These are phyloP conservation scores for Amyelois transitella DNA, from an alignment of 1,140 invertebrate species.

Conservation along the genomic window DNA sequence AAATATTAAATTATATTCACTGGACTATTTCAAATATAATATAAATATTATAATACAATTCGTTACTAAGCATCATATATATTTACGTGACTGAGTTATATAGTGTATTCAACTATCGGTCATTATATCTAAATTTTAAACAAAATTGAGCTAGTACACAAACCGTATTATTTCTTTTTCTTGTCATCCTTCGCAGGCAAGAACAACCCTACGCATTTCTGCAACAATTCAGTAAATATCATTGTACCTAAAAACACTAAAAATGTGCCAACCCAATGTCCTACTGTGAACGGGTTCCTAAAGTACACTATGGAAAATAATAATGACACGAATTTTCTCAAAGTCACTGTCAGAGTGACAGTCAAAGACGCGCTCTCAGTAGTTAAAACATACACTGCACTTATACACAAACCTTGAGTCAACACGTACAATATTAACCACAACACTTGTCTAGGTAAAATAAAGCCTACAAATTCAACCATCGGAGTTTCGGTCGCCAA, in stretches of 20 bases:
- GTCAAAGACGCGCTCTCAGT: slow-evolving; percentile 95
- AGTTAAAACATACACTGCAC: slow-evolving; percentile 94
- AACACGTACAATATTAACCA: slow-evolving; percentile 91
- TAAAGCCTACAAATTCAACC: slow-evolving; percentile 67
- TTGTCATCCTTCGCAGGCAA: slow-evolving; percentile 27
- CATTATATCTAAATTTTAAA: too few species aligned
- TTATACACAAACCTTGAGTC: slow-evolving; percentile 97
- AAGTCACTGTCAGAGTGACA: slow-evolving; percentile 95
- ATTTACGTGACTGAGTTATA: too few species aligned
- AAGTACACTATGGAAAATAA: slow-evolving; percentile 98
- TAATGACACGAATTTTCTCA: slow-evolving; percentile 96
- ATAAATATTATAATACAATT: too few species aligned
- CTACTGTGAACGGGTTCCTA: slow-evolving; percentile 92
- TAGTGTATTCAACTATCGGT: too few species aligned
- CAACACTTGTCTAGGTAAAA: slow-evolving; percentile 83
- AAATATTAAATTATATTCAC: too few species aligned
- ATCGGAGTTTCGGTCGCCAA: slow-evolving; percentile 77
- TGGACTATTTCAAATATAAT: too few species aligned
- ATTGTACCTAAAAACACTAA: slow-evolving; percentile 95
- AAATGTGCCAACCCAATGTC: slow-evolving; percentile 94
- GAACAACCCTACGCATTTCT: slow-evolving; percentile 52
- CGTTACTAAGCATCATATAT: too few species aligned
- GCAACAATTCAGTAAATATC: slow-evolving; percentile 89
- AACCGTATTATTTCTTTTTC: slow-evolving; percentile 27
- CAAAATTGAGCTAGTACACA: neutral